A percentile compares a stretch with the other conserved stretches of the same genome.
phyloP scores from a whole-genome alignment of 2,888 invertebrate species.

The Buathra laborator region DNA sequence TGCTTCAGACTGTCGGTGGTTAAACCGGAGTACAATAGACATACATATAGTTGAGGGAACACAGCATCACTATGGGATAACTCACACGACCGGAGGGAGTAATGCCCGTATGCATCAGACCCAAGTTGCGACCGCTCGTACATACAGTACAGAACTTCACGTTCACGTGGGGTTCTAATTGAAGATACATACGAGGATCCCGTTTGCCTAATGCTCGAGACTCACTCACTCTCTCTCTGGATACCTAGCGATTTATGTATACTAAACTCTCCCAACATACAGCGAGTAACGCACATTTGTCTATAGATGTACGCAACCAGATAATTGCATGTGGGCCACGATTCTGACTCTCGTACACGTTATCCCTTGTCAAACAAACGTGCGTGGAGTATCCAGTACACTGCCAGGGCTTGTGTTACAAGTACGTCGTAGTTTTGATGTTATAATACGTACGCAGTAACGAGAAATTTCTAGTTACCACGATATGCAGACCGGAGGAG shows the following conservation, averaged over 20 bases:
- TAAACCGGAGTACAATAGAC: constrained; percentile 2
- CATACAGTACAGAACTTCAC: constrained; percentile 39
- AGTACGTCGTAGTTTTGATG: constrained; percentile 27
- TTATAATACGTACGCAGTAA: constrained; percentile 36
- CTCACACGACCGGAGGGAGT: constrained; percentile 38
- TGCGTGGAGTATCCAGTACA: constrained; percentile 39
- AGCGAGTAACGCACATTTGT: constrained; percentile 31
- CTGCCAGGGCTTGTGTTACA: background rate
- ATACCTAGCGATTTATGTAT: constrained; percentile 44
- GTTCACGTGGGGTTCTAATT: constrained; percentile 58
- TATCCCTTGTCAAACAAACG: constrained; percentile 48
- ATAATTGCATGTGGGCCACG: constrained; percentile 55
- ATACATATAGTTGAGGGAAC: background rate
- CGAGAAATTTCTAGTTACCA: constrained; percentile 56
- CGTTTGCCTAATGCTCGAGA: constrained; percentile 56
- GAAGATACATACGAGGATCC: constrained; percentile 60
- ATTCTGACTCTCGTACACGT: constrained; percentile 55
- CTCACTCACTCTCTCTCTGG: constrained; percentile 1
- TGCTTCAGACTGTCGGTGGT: constrained; percentile 19
- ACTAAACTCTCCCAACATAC: constrained; percentile 17
- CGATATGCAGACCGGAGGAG: constrained; percentile 33
- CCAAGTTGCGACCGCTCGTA: constrained; percentile 42
- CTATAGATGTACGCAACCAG: constrained; percentile 45
- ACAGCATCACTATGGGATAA: background rate
- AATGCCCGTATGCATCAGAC: constrained; percentile 57